Evolutionary conservation across 1,140 invertebrate genomes (phyloP), one percentile per base, ranked within the genome.

Genomic region (Sipha flava): DNA sequence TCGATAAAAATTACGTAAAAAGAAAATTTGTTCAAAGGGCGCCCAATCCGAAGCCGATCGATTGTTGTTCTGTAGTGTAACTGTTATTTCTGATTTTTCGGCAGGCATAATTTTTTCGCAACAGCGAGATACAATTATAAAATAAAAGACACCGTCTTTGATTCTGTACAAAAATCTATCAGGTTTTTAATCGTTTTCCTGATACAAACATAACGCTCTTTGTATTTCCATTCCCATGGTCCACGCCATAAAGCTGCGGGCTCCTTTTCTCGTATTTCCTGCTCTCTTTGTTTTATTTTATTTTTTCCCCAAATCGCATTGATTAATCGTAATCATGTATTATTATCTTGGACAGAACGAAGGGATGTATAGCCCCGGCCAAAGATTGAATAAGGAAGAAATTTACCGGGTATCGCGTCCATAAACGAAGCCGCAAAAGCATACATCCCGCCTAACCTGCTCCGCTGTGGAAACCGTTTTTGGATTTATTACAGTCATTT

Each of bases 301-400:
- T 64, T 64, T 7, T 2, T 37, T 23, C n/a, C n/a, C 0, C 10
- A 2, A n/a, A n/a, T n/a, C 34, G 34, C 47, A 0, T 73, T 54
- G 47, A 73, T 73, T 73, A 73, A 73, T 52, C 45, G 70, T 54
- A 73, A 73, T 52, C 45, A 34, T 52, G 70, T 73, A 34, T 73
- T 73, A 54, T 73, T 52, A 73, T 73, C 47, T 73, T 31, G 45
- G n/a, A 21, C 23, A 4, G 45, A 29, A 31, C 21, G 16, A 16
- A 10, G 23, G 29, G 29, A 49, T 16, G 29, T 49, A 52, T 21
- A 49, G 47, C 70, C 49, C 4, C 21, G 26, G 26, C 23, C n/a
- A 12, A 1, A 47, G 47, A 73, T 73, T 73, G 70, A 73, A 73
- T 52, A 73, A 73, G 70, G 70, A 73, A 73, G 70, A 73, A 73